Evolutionary conservation across 2,797 vertebrate species (phyloP), one percentile per base, ranked within the genome.

Genomic region (Phalloptychus januarius): DNA sequence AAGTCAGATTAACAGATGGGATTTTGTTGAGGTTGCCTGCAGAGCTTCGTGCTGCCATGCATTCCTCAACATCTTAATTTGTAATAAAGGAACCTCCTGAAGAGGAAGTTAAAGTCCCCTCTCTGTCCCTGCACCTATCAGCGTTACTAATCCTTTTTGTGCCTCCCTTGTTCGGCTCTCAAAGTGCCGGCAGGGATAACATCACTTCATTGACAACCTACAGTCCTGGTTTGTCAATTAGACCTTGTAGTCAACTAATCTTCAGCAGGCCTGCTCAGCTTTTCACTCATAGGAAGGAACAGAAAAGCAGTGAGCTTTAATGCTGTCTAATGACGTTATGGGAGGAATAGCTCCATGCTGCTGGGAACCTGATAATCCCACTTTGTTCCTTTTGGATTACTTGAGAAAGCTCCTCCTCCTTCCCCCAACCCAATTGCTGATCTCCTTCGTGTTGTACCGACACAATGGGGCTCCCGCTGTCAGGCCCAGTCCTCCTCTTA

Each of bases 291-390:
- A 84, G 80, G 93, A 93, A 87, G 83, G 88, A 81, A 79, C 73
- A 79, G 86, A 91, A 92, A 91, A 90, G 91, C 90, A 65, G 90
- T 84, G 85, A 79, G 82, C 94, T 94, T 94, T 95, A 95, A 95
- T 89, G 89, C 92, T 75, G 36, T 75, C 93, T 95, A 95, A 95
- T 95, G 95, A 95, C 92, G 95, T 95, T 92, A 95, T 91, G 90
- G 88, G 87, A 83, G 93, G 89, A 95, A 90, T 79, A 93, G 94
- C 94, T 95, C 92, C 95, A 96, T 96, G 95, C 95, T 87, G 95
- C 91, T 96, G 95, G 95, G 95, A 96, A 96, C 94, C 87, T 86
- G 90, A 78, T 95, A 95, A 96, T 95, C 94, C 95, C 90, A 89
- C 92, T 95, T 90, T 86, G 92, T 92, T 91, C 94, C 93, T 92